These are phyloP conservation scores for Morpho helenor DNA, from an alignment of 2,888 invertebrate species.

Conservation along the genomic window DNA sequence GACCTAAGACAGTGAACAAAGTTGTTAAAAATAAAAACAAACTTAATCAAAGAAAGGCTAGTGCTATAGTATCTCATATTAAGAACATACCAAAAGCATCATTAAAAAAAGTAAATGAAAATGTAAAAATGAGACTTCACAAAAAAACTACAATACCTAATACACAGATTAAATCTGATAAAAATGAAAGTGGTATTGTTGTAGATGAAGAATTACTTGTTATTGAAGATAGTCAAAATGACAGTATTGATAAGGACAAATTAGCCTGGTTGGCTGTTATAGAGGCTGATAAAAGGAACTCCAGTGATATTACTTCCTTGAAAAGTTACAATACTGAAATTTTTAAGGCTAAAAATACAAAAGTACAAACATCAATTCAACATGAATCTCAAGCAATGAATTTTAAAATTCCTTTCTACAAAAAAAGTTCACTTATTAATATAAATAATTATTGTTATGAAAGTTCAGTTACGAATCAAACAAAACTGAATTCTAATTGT, in stretches of 20 bases:
- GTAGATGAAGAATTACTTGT: constrained; percentile 49
- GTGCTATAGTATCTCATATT: too few species aligned
- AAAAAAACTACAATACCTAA: constrained; percentile 8
- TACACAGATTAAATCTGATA: constrained; percentile 30
- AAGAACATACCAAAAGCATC: constrained; percentile 9
- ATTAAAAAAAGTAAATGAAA: constrained; percentile 21
- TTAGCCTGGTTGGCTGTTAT: constrained; percentile 52
- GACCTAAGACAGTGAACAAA: constrained; percentile 4
- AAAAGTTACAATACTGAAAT: too few species aligned
- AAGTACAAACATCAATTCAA: too few species aligned
- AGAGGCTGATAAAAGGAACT: constrained; percentile 39
- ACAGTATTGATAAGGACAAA: constrained; percentile 54
- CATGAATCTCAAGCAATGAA: too few species aligned
- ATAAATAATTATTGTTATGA: constrained; percentile 39
- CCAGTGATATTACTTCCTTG: neutral
- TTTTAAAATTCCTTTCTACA: constrained; percentile 50
- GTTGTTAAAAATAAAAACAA: constrained; percentile 5
- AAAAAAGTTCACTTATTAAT: constrained; percentile 44
- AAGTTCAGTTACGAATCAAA: constrained; percentile 28
- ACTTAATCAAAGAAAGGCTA: too few species aligned
- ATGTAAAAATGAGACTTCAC: constrained; percentile 12
- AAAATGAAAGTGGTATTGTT: constrained; percentile 54
- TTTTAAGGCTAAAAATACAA: too few species aligned
- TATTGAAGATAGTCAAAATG: constrained; percentile 50
- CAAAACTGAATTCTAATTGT: constrained; percentile 1